phyloP scores from a whole-genome alignment of 2,113 vertebrate genomes.

The Poeciliopsis occidentalis region DNA sequence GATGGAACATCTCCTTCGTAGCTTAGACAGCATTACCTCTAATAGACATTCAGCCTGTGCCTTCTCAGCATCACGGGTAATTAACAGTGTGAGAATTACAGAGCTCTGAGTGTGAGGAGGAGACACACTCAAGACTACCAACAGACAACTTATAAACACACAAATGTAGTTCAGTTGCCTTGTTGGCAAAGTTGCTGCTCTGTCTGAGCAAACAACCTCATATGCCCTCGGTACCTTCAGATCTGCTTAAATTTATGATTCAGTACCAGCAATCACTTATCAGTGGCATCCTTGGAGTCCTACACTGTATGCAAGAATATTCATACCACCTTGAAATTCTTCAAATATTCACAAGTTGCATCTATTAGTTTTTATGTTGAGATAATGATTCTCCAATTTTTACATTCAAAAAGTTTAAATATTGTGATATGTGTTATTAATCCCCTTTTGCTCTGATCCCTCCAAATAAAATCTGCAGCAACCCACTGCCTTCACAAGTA shows the following conservation, averaged over 20 bases:
- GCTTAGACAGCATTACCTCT: slow-evolving; percentile 65
- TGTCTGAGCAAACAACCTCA: slow-evolving; percentile 34
- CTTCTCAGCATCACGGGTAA: slow-evolving; percentile 68
- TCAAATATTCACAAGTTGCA: neutral
- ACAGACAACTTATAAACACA: slow-evolving; percentile 41
- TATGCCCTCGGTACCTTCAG: slow-evolving; percentile 16
- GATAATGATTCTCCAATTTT: neutral
- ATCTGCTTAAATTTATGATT: slow-evolving; percentile 20
- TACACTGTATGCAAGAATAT: neutral
- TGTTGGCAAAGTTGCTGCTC: slow-evolving; percentile 27
- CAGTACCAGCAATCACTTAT: slow-evolving; percentile 16
- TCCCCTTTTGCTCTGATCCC: neutral
- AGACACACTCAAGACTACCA: slow-evolving; percentile 31
- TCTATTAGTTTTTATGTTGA: neutral
- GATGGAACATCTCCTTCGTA: slow-evolving; percentile 40
- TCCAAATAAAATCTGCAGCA: neutral
- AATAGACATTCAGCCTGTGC: slow-evolving; percentile 56
- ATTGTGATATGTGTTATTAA: neutral
- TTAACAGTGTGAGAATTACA: slow-evolving; percentile 63
- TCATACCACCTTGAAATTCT: neutral
- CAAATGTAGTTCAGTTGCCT: slow-evolving; percentile 33
- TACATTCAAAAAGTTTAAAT: neutral
- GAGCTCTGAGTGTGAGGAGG: slow-evolving; percentile 38
- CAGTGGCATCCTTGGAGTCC: neutral
- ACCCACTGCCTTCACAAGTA: neutral